A percentile compares a stretch with the other conserved stretches of the same genome.
Evolutionary conservation across 2,113 vertebrate genomes (phyloP).

Genomic region (Atrichornis clamosus): DNA sequence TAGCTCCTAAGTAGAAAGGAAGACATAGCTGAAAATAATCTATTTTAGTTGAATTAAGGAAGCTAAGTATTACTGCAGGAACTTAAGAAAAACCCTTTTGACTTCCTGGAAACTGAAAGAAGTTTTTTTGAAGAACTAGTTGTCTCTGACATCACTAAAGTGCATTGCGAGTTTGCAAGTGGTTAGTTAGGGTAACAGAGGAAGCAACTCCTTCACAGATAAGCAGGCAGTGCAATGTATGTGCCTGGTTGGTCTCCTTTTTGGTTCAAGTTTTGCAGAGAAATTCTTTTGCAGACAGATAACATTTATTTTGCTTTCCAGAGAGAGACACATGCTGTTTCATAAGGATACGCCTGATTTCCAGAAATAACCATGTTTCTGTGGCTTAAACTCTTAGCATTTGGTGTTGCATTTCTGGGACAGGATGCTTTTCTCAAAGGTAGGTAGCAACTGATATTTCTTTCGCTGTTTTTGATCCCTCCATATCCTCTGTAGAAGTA

Average conservation of each 20-base stretch:
- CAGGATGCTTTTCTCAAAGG: slow-evolving; percentile 52
- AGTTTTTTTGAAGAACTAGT: slow-evolving; percentile 75
- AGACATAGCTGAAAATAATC: not conserved
- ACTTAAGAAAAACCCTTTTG: slow-evolving; percentile 57
- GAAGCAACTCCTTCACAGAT: slow-evolving; percentile 78
- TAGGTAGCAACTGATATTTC: slow-evolving; percentile 41
- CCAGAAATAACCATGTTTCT: slow-evolving; percentile 84
- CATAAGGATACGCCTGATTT: slow-evolving; percentile 65
- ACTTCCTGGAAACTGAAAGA: slow-evolving; percentile 82
- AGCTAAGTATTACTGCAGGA: slow-evolving; percentile 51
- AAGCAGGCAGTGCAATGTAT: slow-evolving; percentile 74
- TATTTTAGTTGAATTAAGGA: slow-evolving; percentile 65
- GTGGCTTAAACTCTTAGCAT: slow-evolving; percentile 76
- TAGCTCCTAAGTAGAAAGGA: not conserved
- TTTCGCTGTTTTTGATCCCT: not conserved
- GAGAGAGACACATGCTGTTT: slow-evolving; percentile 79
- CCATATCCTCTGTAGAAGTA: not conserved
- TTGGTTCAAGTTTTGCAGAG: slow-evolving; percentile 17
- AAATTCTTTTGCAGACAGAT: slow-evolving; percentile 22
- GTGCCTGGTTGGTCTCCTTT: slow-evolving; percentile 47
- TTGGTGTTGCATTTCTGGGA: slow-evolving; percentile 72
- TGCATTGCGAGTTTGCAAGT: slow-evolving; percentile 63
- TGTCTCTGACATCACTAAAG: slow-evolving; percentile 81
- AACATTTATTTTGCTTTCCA: slow-evolving; percentile 71
- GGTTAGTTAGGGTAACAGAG: slow-evolving; percentile 78